Conservation (phyloP, 2,113 vertebrate species). For the Eclectus roratus region DNA sequence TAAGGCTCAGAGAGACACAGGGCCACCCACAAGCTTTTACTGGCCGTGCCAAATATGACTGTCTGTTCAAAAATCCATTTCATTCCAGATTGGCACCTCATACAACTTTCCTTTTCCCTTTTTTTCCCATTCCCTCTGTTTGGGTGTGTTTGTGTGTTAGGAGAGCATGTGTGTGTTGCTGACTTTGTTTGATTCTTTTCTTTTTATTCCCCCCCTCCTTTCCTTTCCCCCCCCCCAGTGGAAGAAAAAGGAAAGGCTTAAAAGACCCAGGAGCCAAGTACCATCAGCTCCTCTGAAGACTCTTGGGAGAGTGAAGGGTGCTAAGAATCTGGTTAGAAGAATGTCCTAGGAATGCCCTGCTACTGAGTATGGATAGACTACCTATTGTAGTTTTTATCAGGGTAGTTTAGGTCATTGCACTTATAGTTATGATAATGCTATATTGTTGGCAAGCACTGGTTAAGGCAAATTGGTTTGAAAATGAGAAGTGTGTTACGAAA, state of each 20-base stretch:
- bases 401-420: not conserved
- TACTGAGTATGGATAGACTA: not conserved
- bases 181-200: not conserved
- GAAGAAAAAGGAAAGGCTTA: not conserved
- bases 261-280: not conserved
- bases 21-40: constrained; percentile 56
- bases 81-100: constrained; percentile 29
- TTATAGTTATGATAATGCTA: not conserved
- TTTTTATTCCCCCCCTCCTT: not conserved
- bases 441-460: not conserved
- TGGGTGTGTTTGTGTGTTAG: not conserved
- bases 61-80: constrained; percentile 56
- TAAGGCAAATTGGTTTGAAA: not conserved
- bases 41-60: constrained; percentile 63
- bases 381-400: not conserved
- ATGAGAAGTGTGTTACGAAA: not conserved
- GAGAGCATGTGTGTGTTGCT: not conserved
- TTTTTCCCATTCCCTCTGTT: not conserved
- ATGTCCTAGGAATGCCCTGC: constrained; percentile 9
- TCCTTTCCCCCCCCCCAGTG: rapidly evolving
- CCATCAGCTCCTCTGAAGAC: not conserved
- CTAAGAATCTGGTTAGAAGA: constrained; percentile 8
- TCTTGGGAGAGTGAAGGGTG: not conserved
- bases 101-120: not conserved
- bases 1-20: not conserved